Base-by-base conservation (phyloP, 1,140 invertebrate species). In the Musca domestica region DNA sequence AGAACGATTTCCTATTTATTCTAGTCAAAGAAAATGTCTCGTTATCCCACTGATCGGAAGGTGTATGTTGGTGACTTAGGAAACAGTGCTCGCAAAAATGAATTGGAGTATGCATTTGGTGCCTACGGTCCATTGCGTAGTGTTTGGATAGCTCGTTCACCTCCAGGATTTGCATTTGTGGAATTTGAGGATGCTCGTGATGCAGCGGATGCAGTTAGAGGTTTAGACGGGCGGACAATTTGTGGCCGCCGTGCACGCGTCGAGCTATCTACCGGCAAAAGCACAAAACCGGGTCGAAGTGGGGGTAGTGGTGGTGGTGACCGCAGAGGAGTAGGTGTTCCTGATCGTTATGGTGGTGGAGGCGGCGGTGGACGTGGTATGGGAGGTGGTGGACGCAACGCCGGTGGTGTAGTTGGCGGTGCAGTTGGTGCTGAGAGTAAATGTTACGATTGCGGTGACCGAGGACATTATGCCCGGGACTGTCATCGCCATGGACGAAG, bases 31-130 rank as follows among this genome's bases (percentile, higher is more conserved):
- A 75, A 74, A 73, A 92, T 92, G 90, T 91, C 90, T 69, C 86
- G 91, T 49, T 91, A 92, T 81, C 88, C 89, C 67, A 88, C 90
- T 49, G 96, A 98, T 79, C 94, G 94, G 74, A 99, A 99, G 83
- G 91, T 98, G 10, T 99, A 98, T 83, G 95, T 99, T 23, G 97
- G 97, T 46, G 95, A 98, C 86, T 86, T 98, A 77, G 92, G 88
- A 58, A 91, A 89, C 76, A 92, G 88, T 80, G 93, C 92, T n/a
- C 93, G 92, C 19, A 93, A 94, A 80, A 92, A 93, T 75, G 93
- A 96, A 81, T 81, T 97, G 51, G 94, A 97, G 83, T 93, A 96
- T 83, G 92, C 94, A 9, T 99, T 99, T 82, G 90, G 92, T 64
- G 94, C 96, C 74, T 99, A 98, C 83, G 97, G 97, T 4, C 91